A percentile compares a stretch with the other conserved stretches of the same genome.
Conservation (phyloP, 2,888 invertebrate species). For the Spilarctia lutea region DNA sequence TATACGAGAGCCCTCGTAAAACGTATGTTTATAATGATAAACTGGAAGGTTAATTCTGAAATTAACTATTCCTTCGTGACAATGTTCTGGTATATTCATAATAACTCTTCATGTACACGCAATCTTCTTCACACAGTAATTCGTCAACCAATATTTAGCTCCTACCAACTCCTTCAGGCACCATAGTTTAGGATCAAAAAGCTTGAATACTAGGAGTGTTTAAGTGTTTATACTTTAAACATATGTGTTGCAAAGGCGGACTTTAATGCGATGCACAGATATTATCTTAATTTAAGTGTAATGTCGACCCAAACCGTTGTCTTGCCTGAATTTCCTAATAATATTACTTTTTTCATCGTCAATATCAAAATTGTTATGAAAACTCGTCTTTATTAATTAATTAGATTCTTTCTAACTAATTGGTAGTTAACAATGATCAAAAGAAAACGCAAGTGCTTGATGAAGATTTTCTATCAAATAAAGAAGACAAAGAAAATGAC, state of each 20-base stretch:
- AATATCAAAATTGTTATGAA: neutral
- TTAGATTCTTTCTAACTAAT: no score
- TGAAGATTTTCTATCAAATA: neutral
- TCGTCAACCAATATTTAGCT: neutral
- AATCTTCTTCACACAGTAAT: neutral
- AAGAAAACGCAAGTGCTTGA: neutral
- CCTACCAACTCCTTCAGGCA: neutral
- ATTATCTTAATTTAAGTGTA: no score
- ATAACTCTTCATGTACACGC: neutral
- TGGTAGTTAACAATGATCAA: no score
- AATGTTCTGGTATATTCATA: neutral
- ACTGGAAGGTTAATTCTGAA: neutral
- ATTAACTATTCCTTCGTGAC: slow-evolving; percentile 3
- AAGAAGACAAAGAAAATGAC: no score
- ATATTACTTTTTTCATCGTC: no score
- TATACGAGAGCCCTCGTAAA: slow-evolving; percentile 6
- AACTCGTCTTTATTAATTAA: neutral
- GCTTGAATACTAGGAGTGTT: neutral
- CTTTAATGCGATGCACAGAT: no score
- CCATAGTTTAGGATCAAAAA: neutral
- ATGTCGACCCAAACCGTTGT: neutral
- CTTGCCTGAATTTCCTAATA: neutral
- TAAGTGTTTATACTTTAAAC: no score
- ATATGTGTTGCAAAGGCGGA: no score
- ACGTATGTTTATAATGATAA: neutral